Conservation (phyloP, 2,113 vertebrate species). For the Lethenteron reissneri region DNA sequence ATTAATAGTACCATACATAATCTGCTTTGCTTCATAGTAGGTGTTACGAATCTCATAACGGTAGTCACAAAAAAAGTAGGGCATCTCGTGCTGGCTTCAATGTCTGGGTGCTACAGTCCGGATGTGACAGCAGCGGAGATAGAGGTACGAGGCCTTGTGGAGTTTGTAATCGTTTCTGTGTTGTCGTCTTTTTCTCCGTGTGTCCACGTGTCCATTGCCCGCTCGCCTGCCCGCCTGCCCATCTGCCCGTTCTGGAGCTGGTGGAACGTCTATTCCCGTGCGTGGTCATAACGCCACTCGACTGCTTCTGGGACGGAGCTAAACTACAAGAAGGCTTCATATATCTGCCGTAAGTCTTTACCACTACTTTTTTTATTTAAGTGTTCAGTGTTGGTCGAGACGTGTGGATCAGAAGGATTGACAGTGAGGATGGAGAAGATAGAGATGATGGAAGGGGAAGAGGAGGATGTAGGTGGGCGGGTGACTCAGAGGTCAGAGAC, state of each 20-base stretch:
- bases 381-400: no score
- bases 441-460: no score
- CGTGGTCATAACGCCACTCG: conserved; percentile 84
- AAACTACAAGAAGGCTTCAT: conserved; percentile 92
- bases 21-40: no score
- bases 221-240: background rate
- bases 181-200: background rate
- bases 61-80: no score
- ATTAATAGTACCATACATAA: no score
- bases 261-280: conserved; percentile 97
- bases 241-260: conserved; percentile 32
- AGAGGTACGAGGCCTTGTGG: background rate
- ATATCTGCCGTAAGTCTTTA: conserved; percentile 71
- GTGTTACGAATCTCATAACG: no score
- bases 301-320: conserved; percentile 97
- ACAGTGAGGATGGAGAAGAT: no score
- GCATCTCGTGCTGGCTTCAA: no score
- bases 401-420: no score
- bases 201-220: conserved; percentile 1
- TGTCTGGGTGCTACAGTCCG: no score
- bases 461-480: no score
- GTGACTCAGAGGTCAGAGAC: no score
- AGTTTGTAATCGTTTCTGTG: conserved; percentile 1
- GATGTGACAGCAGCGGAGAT: background rate
- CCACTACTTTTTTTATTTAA: background rate